Percentiles rank a stretch among this genome's conserved stretches.
Evolutionary conservation across 2,113 vertebrate species (phyloP).

Genomic region (Nibea coibor): DNA sequence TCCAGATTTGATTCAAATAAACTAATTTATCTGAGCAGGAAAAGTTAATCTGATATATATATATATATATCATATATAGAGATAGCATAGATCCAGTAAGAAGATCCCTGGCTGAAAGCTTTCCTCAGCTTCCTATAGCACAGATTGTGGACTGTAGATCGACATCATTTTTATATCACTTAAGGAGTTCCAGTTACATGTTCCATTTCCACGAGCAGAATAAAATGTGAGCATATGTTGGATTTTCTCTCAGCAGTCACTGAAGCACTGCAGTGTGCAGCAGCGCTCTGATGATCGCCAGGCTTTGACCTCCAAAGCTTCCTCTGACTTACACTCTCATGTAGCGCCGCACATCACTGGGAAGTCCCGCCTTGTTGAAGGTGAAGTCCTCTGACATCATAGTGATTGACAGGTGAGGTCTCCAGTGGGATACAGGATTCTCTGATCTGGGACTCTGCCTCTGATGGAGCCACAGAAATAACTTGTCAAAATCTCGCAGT

Average conservation of each 20-base stretch:
- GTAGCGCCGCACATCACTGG: slow-evolving; percentile 94
- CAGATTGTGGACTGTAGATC: not conserved
- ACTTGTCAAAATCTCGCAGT: not conserved
- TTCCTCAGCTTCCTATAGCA: not conserved
- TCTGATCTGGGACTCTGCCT: slow-evolving; percentile 81
- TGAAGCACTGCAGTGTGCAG: not conserved
- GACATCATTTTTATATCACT: not conserved
- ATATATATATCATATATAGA: too few species aligned
- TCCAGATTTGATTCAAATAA: too few species aligned
- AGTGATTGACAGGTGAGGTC: slow-evolving; percentile 90
- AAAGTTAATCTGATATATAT: too few species aligned
- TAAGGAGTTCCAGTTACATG: not conserved
- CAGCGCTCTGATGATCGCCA: slow-evolving; percentile 11
- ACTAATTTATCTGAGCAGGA: too few species aligned
- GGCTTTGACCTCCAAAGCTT: slow-evolving; percentile 37
- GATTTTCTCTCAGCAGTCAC: not conserved
- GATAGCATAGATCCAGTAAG: not conserved
- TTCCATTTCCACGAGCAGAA: not conserved
- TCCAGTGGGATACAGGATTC: slow-evolving; percentile 92
- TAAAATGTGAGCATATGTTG: not conserved
- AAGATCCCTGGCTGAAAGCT: not conserved
- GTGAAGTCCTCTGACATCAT: slow-evolving; percentile 95
- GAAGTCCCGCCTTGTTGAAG: slow-evolving; percentile 92
- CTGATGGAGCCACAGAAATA: slow-evolving; percentile 47
- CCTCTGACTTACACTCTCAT: slow-evolving; percentile 90